These are phyloP conservation scores for Hephaestus fuliginosus DNA, from an alignment of 2,797 vertebrate species.

Conservation along the genomic window DNA sequence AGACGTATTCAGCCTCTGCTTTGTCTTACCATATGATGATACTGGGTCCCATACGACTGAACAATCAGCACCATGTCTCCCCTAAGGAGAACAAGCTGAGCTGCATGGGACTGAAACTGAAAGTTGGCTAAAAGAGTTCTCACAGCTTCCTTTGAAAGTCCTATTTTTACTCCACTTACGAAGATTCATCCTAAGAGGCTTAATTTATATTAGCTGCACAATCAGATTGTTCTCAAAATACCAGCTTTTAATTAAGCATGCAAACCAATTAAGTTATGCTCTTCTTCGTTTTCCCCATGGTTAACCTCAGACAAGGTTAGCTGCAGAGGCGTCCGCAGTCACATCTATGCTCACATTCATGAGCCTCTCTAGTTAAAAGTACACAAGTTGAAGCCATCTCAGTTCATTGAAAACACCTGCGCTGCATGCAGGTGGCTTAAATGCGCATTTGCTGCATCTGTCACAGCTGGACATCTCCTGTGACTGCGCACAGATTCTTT, in stretches of 20 bases:
- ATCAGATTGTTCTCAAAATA: conserved; percentile 77
- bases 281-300: conserved; percentile 55
- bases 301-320: conserved; percentile 66
- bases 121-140: conserved; percentile 55
- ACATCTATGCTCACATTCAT: conserved; percentile 18
- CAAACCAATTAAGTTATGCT: conserved; percentile 71
- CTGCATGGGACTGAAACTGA: conserved; percentile 61
- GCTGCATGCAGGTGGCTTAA: conserved; percentile 4
- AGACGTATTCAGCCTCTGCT: conserved; percentile 16
- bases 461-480: background rate
- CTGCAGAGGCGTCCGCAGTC: conserved; percentile 22
- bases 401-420: conserved; percentile 16
- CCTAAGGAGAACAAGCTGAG: conserved; percentile 56
- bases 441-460: background rate
- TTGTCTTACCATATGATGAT: conserved; percentile 8
- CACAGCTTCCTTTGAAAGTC: conserved; percentile 64
- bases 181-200: conserved; percentile 74
- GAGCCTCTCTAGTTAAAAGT: conserved; percentile 11
- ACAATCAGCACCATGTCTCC: conserved; percentile 59
- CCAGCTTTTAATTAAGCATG: conserved; percentile 71
- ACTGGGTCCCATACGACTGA: conserved; percentile 13
- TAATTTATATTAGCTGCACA: conserved; percentile 73
- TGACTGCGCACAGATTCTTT: background rate
- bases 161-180: conserved; percentile 66
- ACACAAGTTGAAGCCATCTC: conserved; percentile 12